Percentiles rank a stretch among this genome's conserved stretches.
Conservation (phyloP, 2,888 invertebrate genomes). For the Pardosa pseudoannulata region DNA sequence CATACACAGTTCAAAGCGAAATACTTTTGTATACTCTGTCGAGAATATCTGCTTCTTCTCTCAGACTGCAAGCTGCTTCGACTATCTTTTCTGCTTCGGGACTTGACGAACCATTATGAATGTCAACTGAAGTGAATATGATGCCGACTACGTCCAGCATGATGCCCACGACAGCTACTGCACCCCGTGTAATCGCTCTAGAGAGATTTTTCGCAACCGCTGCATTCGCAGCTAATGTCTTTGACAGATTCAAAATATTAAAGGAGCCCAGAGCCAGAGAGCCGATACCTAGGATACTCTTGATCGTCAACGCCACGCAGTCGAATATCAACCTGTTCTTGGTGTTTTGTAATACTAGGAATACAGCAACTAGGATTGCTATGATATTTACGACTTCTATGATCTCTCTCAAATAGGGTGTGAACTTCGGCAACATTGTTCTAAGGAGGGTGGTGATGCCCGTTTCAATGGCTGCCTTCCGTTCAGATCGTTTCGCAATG, state of each 20-base stretch:
- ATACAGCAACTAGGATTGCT: neutral
- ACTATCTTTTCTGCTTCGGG: neutral
- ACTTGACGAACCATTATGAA: slow-evolving; percentile 25
- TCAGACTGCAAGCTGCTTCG: neutral
- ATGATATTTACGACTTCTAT: neutral
- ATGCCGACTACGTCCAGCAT: neutral
- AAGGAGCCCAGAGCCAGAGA: neutral
- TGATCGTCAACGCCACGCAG: neutral
- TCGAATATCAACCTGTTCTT: neutral
- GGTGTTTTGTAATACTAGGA: neutral
- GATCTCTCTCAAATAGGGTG: neutral
- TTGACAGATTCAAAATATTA: neutral
- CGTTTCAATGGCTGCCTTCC: neutral
- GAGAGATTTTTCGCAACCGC: neutral
- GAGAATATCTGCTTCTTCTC: neutral
- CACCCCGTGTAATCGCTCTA: neutral
- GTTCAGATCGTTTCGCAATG: neutral
- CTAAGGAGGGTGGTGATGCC: neutral
- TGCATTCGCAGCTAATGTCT: neutral
- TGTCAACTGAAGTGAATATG: slow-evolving; percentile 1
- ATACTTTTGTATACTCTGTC: neutral
- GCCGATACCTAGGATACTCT: neutral
- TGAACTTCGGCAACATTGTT: neutral
- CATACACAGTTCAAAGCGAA: no score
- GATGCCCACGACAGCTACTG: neutral